phyloP scores from a whole-genome alignment of 1,140 invertebrate genomes.

The Drosophila paulistorum region DNA sequence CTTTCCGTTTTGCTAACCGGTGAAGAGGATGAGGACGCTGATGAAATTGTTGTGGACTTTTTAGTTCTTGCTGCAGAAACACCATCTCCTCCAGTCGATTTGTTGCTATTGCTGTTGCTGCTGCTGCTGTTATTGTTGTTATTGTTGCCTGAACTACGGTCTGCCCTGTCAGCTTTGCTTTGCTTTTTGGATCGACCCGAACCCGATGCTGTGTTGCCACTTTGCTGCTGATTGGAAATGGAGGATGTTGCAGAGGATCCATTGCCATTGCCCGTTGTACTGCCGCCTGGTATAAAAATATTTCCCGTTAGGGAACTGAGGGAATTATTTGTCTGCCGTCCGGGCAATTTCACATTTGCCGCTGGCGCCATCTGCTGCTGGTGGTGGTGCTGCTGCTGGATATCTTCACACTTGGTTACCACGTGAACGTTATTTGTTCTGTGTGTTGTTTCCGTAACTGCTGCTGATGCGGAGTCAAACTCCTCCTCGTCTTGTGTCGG shows the following conservation, averaged over 20 bases:
- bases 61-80: conserved; percentile 36
- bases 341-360: conserved; percentile 85
- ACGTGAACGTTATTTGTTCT: conserved; percentile 2
- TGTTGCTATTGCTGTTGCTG: conserved; percentile 37
- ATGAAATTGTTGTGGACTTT: conserved; percentile 41
- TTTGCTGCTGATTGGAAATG: background rate
- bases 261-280: conserved; percentile 10
- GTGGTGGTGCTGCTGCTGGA: conserved; percentile 36
- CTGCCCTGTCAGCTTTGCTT: conserved; percentile 27
- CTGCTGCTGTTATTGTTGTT: conserved; percentile 46
- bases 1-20: conserved; percentile 69
- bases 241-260: background rate
- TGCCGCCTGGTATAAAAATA: conserved; percentile 87
- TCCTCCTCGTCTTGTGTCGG: conserved; percentile 43
- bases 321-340: conserved; percentile 94
- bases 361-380: conserved; percentile 78
- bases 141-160: conserved; percentile 24
- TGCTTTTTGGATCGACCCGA: conserved; percentile 1
- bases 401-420: conserved; percentile 6
- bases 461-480: conserved; percentile 22
- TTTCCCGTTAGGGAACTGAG: conserved; percentile 91
- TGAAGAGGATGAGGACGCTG: conserved; percentile 51
- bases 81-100: conserved; percentile 14
- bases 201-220: background rate
- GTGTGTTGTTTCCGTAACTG: conserved; percentile 24